Percentiles rank a stretch among this genome's conserved stretches.
Evolutionary conservation across 1,140 invertebrate species (phyloP).

Genomic region (Rhagoletis zephyria): DNA sequence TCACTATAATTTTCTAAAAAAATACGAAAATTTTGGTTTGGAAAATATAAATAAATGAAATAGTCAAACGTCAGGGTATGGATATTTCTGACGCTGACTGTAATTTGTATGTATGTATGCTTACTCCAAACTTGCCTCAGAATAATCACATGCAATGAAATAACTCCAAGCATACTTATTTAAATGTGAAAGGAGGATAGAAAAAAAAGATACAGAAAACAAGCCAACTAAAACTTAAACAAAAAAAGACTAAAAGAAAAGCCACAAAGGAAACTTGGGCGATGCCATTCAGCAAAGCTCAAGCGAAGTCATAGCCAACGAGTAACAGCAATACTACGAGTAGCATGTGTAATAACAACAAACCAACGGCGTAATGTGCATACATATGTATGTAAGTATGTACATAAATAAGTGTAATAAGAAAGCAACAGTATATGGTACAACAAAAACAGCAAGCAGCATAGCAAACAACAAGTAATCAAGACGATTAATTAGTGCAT

Average conservation of each 20-base stretch:
- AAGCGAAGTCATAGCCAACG: background rate
- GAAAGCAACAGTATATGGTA: slow-evolving; percentile 57
- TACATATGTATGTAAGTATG: background rate
- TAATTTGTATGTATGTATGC: too few species aligned
- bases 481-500: slow-evolving; percentile 71
- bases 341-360: slow-evolving; percentile 15
- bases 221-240: background rate
- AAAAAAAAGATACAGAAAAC: background rate
- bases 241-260: background rate
- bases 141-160: too few species aligned
- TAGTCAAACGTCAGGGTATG: too few species aligned
- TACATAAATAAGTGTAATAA: slow-evolving; percentile 45
- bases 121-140: too few species aligned
- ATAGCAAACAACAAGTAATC: slow-evolving; percentile 37
- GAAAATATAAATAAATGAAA: too few species aligned
- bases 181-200: background rate
- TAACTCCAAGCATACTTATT: background rate
- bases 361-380: slow-evolving; percentile 57
- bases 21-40: too few species aligned
- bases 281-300: background rate
- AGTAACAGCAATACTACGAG: background rate
- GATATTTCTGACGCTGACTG: too few species aligned
- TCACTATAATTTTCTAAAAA: too few species aligned
- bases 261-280: slow-evolving; percentile 11
- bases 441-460: background rate